Evolutionary conservation across 2,113 vertebrate species (phyloP).

Genomic region (Lethenteron camtschaticum): DNA sequence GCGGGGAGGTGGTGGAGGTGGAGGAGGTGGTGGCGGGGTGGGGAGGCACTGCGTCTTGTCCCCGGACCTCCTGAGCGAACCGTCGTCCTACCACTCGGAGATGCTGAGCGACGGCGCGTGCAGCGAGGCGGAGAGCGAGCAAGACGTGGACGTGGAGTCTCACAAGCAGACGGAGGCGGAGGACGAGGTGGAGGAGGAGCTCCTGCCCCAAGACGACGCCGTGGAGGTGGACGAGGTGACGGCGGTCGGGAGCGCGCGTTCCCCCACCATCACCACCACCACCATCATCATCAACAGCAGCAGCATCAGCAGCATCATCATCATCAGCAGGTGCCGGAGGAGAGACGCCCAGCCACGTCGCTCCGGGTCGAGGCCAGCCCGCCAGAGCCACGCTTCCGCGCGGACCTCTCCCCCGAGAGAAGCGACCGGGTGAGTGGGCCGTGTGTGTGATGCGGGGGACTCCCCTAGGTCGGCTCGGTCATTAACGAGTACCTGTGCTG

Average conservation of each 20-base stretch:
- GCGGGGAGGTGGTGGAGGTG: no score
- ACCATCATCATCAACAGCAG: constrained; percentile 19
- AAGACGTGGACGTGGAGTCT: constrained; percentile 75
- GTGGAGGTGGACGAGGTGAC: not conserved
- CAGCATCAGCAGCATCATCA: constrained; percentile 9
- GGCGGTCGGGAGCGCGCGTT: not conserved
- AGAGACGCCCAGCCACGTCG: constrained; percentile 15
- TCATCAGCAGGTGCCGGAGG: constrained; percentile 14
- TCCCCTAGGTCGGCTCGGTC: no score
- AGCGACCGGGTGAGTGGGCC: constrained; percentile 10
- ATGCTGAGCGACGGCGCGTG: constrained; percentile 57
- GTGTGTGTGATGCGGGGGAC: no score
- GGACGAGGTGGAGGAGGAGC: constrained; percentile 19
- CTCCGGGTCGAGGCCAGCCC: constrained; percentile 10
- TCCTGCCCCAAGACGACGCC: constrained; percentile 6
- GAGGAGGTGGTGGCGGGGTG: constrained; percentile 9
- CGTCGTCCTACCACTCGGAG: constrained; percentile 48
- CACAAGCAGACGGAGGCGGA: constrained; percentile 50
- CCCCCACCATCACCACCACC: constrained; percentile 20
- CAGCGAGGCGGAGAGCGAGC: constrained; percentile 39
- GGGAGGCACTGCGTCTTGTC: constrained; percentile 43
- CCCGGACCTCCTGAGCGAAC: constrained; percentile 68
- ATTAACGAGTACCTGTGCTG: no score
- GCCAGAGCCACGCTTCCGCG: constrained; percentile 16
- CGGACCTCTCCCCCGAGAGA: constrained; percentile 21